Evolutionary conservation across 2,113 vertebrate genomes (phyloP).

Genomic region (Heterochromis multidens): DNA sequence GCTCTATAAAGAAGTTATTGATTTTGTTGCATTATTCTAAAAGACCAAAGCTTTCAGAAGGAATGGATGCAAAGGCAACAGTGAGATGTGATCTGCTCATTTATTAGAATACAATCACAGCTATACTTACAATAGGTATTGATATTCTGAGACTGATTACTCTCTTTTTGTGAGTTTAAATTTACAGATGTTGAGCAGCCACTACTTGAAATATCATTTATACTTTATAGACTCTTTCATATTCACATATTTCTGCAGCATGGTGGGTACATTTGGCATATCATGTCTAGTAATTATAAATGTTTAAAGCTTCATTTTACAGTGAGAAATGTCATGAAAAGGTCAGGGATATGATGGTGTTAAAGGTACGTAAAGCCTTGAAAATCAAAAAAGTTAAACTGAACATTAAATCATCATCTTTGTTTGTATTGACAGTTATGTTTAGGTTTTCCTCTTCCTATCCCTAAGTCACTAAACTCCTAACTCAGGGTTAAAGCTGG

Average conservation of each 20-base stretch:
- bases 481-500: too few species aligned
- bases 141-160: not conserved
- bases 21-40: conserved; percentile 10
- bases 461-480: not conserved
- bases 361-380: too few species aligned
- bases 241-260: not conserved
- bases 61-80: not conserved
- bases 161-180: not conserved
- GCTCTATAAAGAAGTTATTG: not conserved
- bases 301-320: too few species aligned
- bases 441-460: not conserved
- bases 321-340: too few species aligned
- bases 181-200: not conserved
- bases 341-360: too few species aligned
- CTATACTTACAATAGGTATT: not conserved
- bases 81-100: not conserved
- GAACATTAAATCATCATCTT: not conserved
- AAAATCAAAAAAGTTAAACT: too few species aligned
- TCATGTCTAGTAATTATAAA: not conserved
- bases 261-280: not conserved
- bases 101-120: not conserved
- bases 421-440: not conserved
- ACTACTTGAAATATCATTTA: not conserved
- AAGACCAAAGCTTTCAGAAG: not conserved
- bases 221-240: not conserved